phyloP scores from a whole-genome alignment of 37 sponge, comb jelly and placozoan species.

The Haliclona indistincta region DNA sequence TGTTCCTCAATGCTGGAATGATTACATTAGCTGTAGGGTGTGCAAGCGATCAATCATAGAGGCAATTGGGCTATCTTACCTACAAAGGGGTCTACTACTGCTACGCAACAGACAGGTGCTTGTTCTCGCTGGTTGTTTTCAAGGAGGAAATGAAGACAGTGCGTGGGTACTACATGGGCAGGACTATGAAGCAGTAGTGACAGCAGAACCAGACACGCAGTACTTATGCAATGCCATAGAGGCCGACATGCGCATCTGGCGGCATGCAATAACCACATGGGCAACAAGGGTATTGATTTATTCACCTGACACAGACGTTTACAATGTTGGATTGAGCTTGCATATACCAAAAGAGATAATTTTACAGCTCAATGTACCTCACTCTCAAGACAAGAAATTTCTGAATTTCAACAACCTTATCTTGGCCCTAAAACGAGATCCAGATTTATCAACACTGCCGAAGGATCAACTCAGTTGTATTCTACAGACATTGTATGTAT shows the following conservation, averaged over 20 bases:
- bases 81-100: not conserved
- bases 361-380: constrained; percentile 11
- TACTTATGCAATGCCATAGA: constrained; percentile 11
- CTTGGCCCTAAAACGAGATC: constrained; percentile 1
- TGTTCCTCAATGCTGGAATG: constrained; percentile 11
- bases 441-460: constrained; percentile 17
- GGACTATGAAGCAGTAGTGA: not conserved
- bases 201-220: not conserved
- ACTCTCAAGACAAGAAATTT: not conserved
- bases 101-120: not conserved
- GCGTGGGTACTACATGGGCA: not conserved
- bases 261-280: constrained; percentile 2
- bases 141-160: not conserved
- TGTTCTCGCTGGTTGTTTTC: constrained; percentile 2
- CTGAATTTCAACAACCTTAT: constrained; percentile 5
- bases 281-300: constrained; percentile 14
- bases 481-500: not conserved
- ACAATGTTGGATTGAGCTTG: constrained; percentile 23
- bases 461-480: not conserved
- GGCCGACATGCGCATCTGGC: constrained; percentile 27
- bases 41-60: constrained; percentile 21
- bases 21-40: constrained; percentile 20
- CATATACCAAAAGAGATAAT: not conserved
- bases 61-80: not conserved
- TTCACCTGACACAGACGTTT: constrained; percentile 42